Conservation (phyloP, 2,888 invertebrate genomes). For the Pterostichus niger region DNA sequence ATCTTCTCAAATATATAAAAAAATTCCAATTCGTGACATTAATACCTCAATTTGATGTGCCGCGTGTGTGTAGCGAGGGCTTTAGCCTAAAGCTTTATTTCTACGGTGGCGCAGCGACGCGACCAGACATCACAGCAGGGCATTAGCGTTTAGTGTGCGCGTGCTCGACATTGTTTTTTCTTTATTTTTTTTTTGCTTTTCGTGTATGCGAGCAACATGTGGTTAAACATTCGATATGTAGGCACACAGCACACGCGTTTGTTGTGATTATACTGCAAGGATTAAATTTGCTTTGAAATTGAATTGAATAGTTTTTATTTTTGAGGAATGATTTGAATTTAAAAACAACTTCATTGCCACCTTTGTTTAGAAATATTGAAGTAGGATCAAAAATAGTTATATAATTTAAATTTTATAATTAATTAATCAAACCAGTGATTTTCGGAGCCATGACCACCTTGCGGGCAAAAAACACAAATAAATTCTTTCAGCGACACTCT, state of each 20-base stretch:
- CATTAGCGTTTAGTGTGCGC: constrained; percentile 19
- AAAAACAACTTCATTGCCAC: background rate
- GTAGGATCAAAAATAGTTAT: too few species aligned
- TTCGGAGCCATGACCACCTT: too few species aligned
- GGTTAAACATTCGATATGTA: constrained; percentile 23
- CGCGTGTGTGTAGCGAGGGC: background rate
- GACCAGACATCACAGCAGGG: constrained; percentile 14
- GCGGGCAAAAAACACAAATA: too few species aligned
- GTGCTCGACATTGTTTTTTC: constrained; percentile 4
- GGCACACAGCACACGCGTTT: background rate
- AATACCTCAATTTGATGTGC: background rate
- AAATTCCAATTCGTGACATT: background rate
- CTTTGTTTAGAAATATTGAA: too few species aligned
- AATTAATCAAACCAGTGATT: too few species aligned
- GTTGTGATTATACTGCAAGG: background rate
- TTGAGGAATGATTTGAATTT: background rate
- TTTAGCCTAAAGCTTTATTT: constrained; percentile 21
- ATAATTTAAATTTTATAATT: too few species aligned
- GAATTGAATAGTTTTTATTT: background rate
- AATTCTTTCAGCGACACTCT: too few species aligned
- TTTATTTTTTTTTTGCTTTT: background rate
- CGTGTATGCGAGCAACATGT: constrained; percentile 15
- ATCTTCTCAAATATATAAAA: background rate
- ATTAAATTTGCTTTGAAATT: background rate
- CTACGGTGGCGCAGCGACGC: background rate